These are phyloP conservation scores for Nymphicus hollandicus DNA, from an alignment of 2,113 vertebrate genomes.

Conservation along the genomic window DNA sequence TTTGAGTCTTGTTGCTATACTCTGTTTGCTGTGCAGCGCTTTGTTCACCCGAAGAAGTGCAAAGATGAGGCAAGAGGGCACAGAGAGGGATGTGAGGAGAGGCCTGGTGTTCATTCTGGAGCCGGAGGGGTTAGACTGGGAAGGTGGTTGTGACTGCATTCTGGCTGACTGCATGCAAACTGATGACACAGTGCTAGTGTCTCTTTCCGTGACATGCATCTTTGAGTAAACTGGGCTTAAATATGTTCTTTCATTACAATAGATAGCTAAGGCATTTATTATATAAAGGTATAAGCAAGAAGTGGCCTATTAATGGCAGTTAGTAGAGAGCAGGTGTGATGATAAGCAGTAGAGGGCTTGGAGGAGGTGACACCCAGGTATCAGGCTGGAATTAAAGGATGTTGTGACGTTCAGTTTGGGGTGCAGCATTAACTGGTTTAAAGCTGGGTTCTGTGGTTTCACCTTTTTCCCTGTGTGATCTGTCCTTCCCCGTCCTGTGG, in stretches of 20 bases:
- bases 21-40: fast-evolving
- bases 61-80: neutral
- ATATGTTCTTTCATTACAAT: neutral
- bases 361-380: neutral
- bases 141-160: neutral
- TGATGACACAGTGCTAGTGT: neutral
- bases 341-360: neutral
- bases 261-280: neutral
- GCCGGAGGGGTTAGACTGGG: neutral
- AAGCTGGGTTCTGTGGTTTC: neutral
- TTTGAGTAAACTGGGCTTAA: neutral
- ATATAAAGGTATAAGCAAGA: neutral
- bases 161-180: neutral
- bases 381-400: neutral
- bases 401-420: neutral
- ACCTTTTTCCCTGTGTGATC: neutral
- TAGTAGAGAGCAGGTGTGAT: neutral
- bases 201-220: neutral
- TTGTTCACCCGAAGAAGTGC: fast-evolving
- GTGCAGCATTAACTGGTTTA: neutral
- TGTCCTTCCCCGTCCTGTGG: neutral
- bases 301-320: neutral
- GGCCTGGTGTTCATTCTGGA: fast-evolving
- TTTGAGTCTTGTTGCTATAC: fast-evolving
- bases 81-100: fast-evolving